A percentile compares a stretch with the other conserved stretches of the same genome.
phyloP scores from a whole-genome alignment of 2,113 vertebrate species.

The Zeus faber region DNA sequence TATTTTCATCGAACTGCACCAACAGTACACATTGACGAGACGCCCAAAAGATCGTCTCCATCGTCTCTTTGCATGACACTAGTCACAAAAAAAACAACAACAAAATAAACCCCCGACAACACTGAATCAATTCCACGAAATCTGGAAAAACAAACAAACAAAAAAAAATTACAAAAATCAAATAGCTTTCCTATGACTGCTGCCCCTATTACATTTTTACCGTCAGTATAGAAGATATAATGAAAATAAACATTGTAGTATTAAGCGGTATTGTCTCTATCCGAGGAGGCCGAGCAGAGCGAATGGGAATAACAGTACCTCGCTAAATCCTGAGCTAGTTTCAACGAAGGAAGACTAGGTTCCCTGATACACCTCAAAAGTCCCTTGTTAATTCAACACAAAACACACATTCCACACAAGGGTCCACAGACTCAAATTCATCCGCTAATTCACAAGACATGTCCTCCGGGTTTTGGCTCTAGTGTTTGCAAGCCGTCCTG shows the following conservation, averaged over 20 bases:
- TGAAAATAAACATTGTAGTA: slow-evolving; percentile 14
- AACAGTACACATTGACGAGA: slow-evolving; percentile 59
- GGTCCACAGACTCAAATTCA: slow-evolving; percentile 31
- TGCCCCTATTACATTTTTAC: slow-evolving; percentile 26
- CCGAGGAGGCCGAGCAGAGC: slow-evolving; percentile 45
- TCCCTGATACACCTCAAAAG: slow-evolving; percentile 69
- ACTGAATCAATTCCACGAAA: slow-evolving; percentile 39
- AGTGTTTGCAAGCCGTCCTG: no score
- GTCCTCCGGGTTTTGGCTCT: no score
- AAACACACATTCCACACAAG: slow-evolving; percentile 43
- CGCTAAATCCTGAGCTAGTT: slow-evolving; percentile 68
- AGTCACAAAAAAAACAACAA: slow-evolving; percentile 31
- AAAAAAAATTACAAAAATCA: slow-evolving; percentile 24
- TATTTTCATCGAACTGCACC: slow-evolving; percentile 56
- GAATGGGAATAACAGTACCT: slow-evolving; percentile 42
- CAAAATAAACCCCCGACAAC: slow-evolving; percentile 38
- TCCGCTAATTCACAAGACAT: no score
- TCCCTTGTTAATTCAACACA: slow-evolving; percentile 58
- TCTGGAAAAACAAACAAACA: slow-evolving; percentile 20
- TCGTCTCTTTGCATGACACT: slow-evolving; percentile 37
- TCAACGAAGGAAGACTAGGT: slow-evolving; percentile 69
- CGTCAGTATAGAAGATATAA: slow-evolving; percentile 24
- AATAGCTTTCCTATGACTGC: slow-evolving; percentile 49
- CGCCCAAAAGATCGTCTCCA: slow-evolving; percentile 40
- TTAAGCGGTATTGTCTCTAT: slow-evolving; percentile 19